phyloP scores from a whole-genome alignment of 2,888 invertebrate species.

The Papilio elwesi region DNA sequence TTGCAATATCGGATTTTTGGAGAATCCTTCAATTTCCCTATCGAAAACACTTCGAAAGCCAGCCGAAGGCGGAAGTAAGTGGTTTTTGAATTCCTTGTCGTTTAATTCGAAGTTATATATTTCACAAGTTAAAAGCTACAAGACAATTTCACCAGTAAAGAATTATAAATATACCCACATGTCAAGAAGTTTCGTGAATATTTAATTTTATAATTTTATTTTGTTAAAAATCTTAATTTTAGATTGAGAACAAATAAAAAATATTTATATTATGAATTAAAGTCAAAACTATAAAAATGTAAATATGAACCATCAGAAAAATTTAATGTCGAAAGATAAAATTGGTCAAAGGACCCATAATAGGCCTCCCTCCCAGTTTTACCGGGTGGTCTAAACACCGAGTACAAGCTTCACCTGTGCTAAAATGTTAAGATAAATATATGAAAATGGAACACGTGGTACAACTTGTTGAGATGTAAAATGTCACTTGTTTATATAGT shows the following conservation, averaged over 20 bases:
- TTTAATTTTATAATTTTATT: too few relatives aligned
- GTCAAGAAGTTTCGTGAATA: neutral
- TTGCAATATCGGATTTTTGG: slow-evolving; percentile 83
- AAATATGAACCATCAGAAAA: too few relatives aligned
- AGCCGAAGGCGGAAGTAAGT: slow-evolving; percentile 76
- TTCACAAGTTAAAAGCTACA: neutral
- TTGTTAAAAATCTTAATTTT: too few relatives aligned
- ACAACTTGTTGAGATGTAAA: neutral
- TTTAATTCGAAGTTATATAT: slow-evolving; percentile 40
- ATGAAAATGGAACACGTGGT: neutral
- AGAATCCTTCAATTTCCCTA: slow-evolving; percentile 75
- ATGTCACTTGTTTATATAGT: neutral
- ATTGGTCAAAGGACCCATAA: neutral
- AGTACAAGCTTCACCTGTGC: neutral
- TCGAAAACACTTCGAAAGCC: slow-evolving; percentile 56
- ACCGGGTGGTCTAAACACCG: too few relatives aligned
- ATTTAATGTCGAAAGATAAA: too few relatives aligned
- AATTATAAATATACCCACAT: neutral
- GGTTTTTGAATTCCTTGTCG: slow-evolving; percentile 41
- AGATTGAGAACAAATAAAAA: too few relatives aligned
- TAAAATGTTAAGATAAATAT: neutral
- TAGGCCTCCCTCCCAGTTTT: neutral
- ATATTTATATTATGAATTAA: too few relatives aligned
- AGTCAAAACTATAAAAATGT: too few relatives aligned
- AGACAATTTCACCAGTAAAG: neutral